A percentile compares a stretch with the other conserved stretches of the same genome.
Evolutionary conservation across 1,140 invertebrate species (phyloP).

Genomic region (Brachionus sp.): DNA sequence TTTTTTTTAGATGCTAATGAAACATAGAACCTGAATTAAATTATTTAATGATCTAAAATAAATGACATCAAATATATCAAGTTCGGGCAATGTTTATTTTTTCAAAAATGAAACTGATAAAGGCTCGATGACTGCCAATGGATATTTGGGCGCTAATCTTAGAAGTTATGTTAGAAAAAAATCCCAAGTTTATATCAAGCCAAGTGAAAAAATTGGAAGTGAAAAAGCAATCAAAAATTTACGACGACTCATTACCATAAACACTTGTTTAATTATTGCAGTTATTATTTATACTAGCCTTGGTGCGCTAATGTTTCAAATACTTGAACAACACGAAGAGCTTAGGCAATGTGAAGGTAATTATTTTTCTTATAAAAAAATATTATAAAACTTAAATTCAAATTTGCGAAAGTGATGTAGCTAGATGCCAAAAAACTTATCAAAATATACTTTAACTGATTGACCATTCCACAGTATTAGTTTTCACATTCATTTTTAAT

Average conservation of each 20-base stretch:
- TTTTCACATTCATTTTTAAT: too few species aligned
- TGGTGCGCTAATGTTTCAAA: conserved; percentile 37
- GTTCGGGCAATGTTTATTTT: neutral
- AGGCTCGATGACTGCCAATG: neutral
- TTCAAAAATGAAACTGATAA: neutral
- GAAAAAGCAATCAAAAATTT: neutral
- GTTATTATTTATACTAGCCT: neutral
- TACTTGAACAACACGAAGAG: conserved; percentile 35
- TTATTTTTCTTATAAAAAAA: too few species aligned
- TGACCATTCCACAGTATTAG: too few species aligned
- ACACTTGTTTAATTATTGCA: neutral
- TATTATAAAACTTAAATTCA: too few species aligned
- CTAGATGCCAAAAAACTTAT: too few species aligned
- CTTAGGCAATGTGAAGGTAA: conserved; percentile 30
- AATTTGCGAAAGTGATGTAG: too few species aligned
- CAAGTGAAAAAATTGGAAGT: neutral
- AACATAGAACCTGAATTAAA: neutral
- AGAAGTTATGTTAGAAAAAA: neutral
- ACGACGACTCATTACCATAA: neutral
- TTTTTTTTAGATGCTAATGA: neutral
- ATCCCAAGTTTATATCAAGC: neutral
- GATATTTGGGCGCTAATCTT: neutral
- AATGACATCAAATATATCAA: conserved; percentile 1
- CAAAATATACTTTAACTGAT: too few species aligned
- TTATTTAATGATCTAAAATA: neutral